These are phyloP conservation scores for Sitobion miscanthi DNA, from an alignment of 1,140 invertebrate species.

Conservation along the genomic window DNA sequence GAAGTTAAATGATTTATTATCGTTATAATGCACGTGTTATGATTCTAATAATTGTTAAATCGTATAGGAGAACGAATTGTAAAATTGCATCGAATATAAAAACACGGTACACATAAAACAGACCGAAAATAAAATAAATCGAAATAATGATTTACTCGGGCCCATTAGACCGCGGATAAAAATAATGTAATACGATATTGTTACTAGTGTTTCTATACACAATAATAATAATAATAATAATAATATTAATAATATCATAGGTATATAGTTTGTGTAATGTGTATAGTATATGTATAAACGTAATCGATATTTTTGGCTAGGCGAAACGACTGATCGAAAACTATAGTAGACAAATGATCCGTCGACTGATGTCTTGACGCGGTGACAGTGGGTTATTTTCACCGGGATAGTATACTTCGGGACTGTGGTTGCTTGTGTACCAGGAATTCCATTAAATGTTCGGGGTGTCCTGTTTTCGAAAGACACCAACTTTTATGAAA, in stretches of 20 bases:
- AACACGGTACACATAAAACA: neutral
- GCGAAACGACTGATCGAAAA: neutral
- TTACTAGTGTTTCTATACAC: neutral
- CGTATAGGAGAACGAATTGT: neutral
- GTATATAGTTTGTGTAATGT: no score
- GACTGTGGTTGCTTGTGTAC: neutral
- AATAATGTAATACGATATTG: neutral
- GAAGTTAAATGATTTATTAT: conserved; percentile 18
- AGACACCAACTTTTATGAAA: neutral
- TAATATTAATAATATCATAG: no score
- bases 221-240: neutral
- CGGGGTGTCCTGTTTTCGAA: neutral
- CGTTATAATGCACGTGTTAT: neutral
- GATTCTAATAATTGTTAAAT: neutral
- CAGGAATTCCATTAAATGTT: neutral
- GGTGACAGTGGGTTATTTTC: neutral
- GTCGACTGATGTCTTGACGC: neutral
- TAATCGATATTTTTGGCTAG: neutral
- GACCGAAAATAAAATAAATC: neutral
- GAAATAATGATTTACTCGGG: neutral
- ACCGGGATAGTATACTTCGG: neutral
- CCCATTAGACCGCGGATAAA: neutral
- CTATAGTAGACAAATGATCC: neutral
- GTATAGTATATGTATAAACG: neutral
- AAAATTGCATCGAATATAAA: neutral